Conservation (phyloP, 2,113 vertebrate genomes). For the Plectropomus leopardus region DNA sequence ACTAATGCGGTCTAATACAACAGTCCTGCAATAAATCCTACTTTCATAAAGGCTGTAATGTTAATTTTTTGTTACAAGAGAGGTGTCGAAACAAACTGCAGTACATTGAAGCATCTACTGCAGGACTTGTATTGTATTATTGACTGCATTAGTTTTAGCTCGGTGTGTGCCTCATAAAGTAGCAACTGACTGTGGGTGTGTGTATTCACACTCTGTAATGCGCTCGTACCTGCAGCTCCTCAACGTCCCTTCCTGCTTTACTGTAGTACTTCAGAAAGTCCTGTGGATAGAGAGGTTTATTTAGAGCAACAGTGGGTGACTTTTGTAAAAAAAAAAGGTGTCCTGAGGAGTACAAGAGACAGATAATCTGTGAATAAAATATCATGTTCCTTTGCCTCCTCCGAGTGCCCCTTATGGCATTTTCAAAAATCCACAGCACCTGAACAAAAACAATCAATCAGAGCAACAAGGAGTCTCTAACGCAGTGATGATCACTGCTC, state of each 20-base stretch:
- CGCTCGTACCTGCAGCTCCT: slow-evolving; percentile 85
- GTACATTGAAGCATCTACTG: too few relatives aligned
- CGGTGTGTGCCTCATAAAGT: not conserved
- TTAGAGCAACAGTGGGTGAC: not conserved
- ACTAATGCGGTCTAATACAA: not conserved
- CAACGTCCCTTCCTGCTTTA: slow-evolving; percentile 87
- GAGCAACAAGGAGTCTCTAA: too few relatives aligned
- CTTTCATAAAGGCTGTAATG: too few relatives aligned
- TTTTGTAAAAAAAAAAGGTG: not conserved
- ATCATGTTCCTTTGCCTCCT: too few relatives aligned
- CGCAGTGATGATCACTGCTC: too few relatives aligned
- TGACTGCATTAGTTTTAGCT: not conserved
- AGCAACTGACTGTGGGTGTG: not conserved
- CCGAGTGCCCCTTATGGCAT: too few relatives aligned
- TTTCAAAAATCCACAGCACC: too few relatives aligned
- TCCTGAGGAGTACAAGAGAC: too few relatives aligned
- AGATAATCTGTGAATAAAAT: too few relatives aligned
- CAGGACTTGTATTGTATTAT: not conserved
- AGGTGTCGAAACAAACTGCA: too few relatives aligned
- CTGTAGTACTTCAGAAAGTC: slow-evolving; percentile 92
- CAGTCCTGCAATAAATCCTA: not conserved
- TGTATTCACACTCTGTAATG: not conserved
- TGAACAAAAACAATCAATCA: too few relatives aligned
- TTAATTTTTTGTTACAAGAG: too few relatives aligned
- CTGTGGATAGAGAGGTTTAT: slow-evolving; percentile 72